Percentiles rank a stretch among this genome's conserved stretches.
Evolutionary conservation across 2,797 vertebrate genomes (phyloP).

Genomic region (Hyperoplus lanceolatus): DNA sequence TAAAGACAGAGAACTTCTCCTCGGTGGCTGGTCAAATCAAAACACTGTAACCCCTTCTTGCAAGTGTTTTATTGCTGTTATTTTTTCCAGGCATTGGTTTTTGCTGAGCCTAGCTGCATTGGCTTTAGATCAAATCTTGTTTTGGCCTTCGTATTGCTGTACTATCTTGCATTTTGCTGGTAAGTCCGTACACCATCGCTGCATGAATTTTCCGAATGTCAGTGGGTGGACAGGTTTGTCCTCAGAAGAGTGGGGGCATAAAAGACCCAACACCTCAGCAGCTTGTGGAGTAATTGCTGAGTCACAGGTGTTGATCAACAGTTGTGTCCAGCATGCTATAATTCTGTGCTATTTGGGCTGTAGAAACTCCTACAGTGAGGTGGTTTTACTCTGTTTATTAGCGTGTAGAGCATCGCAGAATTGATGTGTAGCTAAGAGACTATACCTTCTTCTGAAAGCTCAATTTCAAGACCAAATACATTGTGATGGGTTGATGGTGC

Average conservation of each 20-base stretch:
- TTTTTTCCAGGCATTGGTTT: conserved; percentile 42
- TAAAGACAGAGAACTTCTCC: conserved; percentile 34
- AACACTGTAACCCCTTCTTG: conserved; percentile 13
- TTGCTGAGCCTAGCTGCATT: conserved; percentile 45
- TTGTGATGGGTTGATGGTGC: background rate
- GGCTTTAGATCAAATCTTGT: conserved; percentile 21
- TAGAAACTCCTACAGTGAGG: background rate
- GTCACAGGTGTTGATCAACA: conserved; percentile 22
- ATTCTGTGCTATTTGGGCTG: background rate
- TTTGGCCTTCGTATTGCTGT: conserved; percentile 21
- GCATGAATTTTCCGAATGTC: conserved; percentile 34
- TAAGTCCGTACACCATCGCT: background rate
- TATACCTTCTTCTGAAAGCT: background rate
- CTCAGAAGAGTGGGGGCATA: background rate
- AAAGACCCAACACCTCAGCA: conserved; percentile 15
- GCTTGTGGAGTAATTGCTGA: conserved; percentile 12
- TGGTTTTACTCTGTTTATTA: background rate
- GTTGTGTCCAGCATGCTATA: background rate
- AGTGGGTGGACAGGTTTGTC: conserved; percentile 21
- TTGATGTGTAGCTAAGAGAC: background rate
- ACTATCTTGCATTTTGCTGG: conserved; percentile 6
- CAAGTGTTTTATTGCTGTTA: conserved; percentile 54
- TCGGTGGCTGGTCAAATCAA: conserved; percentile 49
- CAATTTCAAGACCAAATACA: background rate
- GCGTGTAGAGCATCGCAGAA: background rate